Conservation (phyloP, 2,797 vertebrate species). For the Oophaga sylvatica region DNA sequence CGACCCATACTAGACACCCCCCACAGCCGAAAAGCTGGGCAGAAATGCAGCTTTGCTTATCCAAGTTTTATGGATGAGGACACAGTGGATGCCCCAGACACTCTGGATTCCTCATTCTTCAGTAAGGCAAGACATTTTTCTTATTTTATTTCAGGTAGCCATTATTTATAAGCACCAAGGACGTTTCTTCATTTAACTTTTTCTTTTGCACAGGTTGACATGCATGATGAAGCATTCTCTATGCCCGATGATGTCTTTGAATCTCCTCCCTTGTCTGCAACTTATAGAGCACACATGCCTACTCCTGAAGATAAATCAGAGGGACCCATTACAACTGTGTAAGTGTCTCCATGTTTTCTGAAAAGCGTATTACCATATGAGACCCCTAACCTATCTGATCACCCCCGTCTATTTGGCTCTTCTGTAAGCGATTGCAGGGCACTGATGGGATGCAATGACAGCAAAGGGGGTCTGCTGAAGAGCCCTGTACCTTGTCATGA, state of each 20-base stretch:
- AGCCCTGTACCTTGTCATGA: no score
- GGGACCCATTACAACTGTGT: conserved; percentile 53
- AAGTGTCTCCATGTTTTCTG: background rate
- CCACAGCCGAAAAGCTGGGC: conserved; percentile 72
- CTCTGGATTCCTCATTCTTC: conserved; percentile 88
- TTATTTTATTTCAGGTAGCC: no score
- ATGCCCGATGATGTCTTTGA: conserved; percentile 96
- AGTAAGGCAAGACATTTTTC: conserved; percentile 86
- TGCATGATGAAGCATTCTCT: conserved; percentile 84
- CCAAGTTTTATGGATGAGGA: conserved; percentile 93
- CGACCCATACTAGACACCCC: conserved; percentile 80
- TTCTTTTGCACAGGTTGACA: conserved; percentile 75
- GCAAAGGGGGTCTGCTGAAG: no score
- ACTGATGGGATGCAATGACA: no score
- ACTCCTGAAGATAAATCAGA: conserved; percentile 65
- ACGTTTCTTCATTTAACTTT: background rate
- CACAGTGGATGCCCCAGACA: conserved; percentile 82
- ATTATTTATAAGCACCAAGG: background rate
- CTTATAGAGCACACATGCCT: conserved; percentile 65
- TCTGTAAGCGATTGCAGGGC: background rate
- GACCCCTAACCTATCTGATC: background rate
- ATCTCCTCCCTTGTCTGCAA: conserved; percentile 88
- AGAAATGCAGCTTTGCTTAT: conserved; percentile 85
- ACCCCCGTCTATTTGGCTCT: background rate
- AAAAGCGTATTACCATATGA: background rate